Conservation (phyloP, 2,797 vertebrate genomes). For the Pitangus sulphuratus region DNA sequence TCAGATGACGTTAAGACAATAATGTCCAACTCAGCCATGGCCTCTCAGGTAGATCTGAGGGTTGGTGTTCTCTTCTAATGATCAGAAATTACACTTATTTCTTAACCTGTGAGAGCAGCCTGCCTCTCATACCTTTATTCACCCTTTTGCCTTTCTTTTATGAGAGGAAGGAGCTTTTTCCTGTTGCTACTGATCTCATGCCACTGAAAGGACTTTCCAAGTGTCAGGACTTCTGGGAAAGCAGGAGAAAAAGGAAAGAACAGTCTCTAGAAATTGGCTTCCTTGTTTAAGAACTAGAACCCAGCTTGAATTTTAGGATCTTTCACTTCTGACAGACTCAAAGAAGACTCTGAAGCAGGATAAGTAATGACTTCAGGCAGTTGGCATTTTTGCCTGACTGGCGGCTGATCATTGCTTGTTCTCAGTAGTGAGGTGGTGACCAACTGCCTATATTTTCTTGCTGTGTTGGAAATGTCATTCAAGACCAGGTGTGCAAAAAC, state of each 20-base stretch:
- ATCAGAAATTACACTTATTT: not conserved
- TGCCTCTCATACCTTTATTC: not conserved
- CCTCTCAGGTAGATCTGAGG: not conserved
- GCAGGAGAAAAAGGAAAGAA: not conserved
- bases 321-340: not conserved
- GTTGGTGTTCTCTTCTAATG: not conserved
- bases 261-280: not conserved
- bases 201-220: conserved; percentile 20
- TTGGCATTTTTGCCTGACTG: not conserved
- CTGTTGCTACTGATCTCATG: conserved; percentile 41
- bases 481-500: conserved; percentile 31
- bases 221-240: not conserved
- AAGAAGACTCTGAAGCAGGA: not conserved
- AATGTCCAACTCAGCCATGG: not conserved
- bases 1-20: not conserved
- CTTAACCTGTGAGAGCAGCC: not conserved
- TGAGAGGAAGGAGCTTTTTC: conserved; percentile 62
- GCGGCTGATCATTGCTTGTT: not conserved
- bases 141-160: conserved; percentile 22
- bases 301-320: not conserved
- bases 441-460: not conserved
- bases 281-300: not conserved
- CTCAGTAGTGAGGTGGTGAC: not conserved
- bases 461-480: conserved; percentile 38
- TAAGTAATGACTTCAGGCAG: conserved; percentile 1